phyloP scores from a whole-genome alignment of 2,797 vertebrate species.

The Liasis olivaceus region DNA sequence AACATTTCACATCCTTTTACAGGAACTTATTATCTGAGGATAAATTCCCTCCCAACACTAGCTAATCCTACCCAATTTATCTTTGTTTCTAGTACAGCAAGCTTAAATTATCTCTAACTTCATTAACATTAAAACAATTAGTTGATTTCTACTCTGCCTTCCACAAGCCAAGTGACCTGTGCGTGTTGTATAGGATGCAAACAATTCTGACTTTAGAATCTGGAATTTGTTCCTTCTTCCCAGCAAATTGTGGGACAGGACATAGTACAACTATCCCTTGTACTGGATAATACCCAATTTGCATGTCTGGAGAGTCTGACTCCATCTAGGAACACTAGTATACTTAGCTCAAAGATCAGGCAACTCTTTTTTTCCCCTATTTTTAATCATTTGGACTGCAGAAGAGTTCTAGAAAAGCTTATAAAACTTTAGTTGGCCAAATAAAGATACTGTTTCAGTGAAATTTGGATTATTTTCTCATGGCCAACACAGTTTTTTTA shows the following conservation, averaged over 20 bases:
- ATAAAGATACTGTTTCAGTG: background rate
- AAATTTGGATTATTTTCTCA: background rate
- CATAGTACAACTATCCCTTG: background rate
- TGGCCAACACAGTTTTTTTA: background rate
- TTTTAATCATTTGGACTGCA: background rate
- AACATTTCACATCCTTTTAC: background rate
- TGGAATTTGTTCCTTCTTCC: background rate
- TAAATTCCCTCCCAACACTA: background rate
- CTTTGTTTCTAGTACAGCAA: background rate
- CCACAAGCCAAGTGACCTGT: background rate
- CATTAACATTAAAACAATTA: background rate
- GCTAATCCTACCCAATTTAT: background rate
- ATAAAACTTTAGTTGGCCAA: background rate
- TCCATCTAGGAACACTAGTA: background rate
- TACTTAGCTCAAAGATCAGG: background rate
- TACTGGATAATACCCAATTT: background rate
- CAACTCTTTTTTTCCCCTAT: background rate
- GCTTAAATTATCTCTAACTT: background rate
- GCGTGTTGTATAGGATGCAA: background rate
- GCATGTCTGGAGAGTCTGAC: background rate
- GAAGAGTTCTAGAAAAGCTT: background rate
- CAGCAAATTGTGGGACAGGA: background rate
- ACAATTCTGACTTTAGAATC: background rate
- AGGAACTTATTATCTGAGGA: background rate
- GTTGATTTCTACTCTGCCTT: background rate